phyloP scores from a whole-genome alignment of 2,113 vertebrate genomes.

The Cariama cristata region DNA sequence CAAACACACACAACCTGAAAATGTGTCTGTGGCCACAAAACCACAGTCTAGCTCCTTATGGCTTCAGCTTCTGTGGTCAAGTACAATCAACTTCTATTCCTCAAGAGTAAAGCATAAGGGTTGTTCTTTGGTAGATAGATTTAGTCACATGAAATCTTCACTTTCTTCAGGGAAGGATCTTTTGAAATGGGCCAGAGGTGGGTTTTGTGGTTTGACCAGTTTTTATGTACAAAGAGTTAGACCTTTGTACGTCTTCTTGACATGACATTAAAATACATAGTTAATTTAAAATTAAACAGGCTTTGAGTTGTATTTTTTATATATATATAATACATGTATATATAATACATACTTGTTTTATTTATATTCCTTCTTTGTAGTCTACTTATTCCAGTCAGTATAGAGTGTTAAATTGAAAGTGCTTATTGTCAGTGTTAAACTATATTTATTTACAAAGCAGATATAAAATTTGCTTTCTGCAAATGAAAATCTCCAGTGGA shows the following conservation, averaged over 20 bases:
- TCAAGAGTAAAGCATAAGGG: neutral
- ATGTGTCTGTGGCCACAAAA: neutral
- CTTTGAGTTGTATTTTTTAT: neutral
- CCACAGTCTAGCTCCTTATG: neutral
- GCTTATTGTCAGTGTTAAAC: neutral
- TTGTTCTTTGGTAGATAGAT: neutral
- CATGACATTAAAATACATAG: neutral
- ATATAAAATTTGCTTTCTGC: neutral
- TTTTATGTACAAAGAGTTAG: constrained; percentile 30
- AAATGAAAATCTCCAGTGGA: neutral
- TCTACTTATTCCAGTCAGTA: neutral
- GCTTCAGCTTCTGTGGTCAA: constrained; percentile 5
- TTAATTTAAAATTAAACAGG: neutral
- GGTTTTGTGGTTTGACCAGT: constrained; percentile 16
- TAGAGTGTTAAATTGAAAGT: neutral
- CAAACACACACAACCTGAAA: constrained; percentile 3
- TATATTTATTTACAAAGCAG: neutral
- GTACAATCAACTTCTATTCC: neutral
- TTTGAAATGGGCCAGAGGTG: neutral
- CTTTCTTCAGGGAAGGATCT: neutral
- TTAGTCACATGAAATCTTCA: neutral
- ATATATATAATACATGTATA: neutral
- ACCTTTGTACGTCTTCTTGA: neutral
- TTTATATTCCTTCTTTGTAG: neutral
- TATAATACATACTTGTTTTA: neutral